phyloP scores from a whole-genome alignment of 1,140 invertebrate species.

The Eupeodes corollae region DNA sequence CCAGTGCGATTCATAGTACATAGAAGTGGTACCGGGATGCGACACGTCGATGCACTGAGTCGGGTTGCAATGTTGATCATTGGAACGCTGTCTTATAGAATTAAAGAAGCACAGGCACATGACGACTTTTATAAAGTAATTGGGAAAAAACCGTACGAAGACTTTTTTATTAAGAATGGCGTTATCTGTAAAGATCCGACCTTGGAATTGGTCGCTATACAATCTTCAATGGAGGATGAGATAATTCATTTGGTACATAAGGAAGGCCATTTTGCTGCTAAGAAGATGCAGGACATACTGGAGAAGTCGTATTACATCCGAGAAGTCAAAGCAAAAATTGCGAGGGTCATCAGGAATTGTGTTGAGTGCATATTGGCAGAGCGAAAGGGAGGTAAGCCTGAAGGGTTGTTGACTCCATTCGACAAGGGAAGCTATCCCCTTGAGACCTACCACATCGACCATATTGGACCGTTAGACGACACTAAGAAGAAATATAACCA shows the following conservation, averaged over 20 bases:
- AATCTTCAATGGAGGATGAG: neutral
- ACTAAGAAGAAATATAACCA: no score
- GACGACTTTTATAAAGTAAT: neutral
- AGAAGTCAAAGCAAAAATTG: constrained; percentile 2
- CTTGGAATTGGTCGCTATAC: neutral
- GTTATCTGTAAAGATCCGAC: neutral
- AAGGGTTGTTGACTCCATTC: constrained; percentile 14
- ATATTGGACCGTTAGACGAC: no score
- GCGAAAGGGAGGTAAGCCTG: constrained; percentile 3
- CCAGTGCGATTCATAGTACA: constrained; percentile 11
- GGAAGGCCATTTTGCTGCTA: neutral
- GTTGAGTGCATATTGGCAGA: constrained; percentile 5
- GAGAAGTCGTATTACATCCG: constrained; percentile 13
- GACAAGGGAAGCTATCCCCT: no score
- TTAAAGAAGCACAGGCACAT: neutral
- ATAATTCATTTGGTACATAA: neutral
- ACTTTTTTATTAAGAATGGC: neutral
- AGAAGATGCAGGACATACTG: neutral
- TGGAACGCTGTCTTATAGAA: neutral
- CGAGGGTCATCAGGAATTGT: neutral
- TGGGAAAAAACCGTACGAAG: neutral
- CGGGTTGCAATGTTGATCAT: neutral
- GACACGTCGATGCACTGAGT: constrained; percentile 10
- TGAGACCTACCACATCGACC: no score
- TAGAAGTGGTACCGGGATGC: constrained; percentile 8